Evolutionary conservation across 2,797 vertebrate genomes (phyloP).

Genomic region (Serranus cabrilla): DNA sequence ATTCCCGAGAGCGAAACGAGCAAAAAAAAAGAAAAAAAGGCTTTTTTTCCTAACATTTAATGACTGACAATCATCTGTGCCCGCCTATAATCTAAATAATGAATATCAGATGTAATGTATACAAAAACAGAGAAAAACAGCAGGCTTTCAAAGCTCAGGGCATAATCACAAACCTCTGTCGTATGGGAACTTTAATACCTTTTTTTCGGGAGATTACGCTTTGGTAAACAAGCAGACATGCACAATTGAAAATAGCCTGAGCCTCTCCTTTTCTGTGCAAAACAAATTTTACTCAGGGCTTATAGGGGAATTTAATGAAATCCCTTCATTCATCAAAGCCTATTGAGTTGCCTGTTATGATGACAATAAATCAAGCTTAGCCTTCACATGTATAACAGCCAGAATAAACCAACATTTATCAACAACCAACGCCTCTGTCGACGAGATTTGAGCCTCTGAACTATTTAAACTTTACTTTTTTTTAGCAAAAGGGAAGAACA

Average conservation of each 20-base stretch:
- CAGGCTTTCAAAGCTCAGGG: constrained; percentile 17
- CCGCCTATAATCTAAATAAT: constrained; percentile 37
- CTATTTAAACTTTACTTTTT: constrained; percentile 46
- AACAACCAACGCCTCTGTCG: constrained; percentile 22
- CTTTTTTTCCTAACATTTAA: constrained; percentile 33
- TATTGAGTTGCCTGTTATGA: constrained; percentile 21
- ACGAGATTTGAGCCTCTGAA: constrained; percentile 1
- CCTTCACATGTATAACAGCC: constrained; percentile 36
- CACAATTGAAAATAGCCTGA: constrained; percentile 13
- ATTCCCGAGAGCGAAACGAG: constrained; percentile 47
- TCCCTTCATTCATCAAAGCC: constrained; percentile 37
- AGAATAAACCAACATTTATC: constrained; percentile 41
- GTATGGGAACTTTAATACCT: constrained; percentile 44
- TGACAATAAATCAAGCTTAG: constrained; percentile 42
- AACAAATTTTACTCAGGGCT: constrained; percentile 11
- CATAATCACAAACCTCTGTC: constrained; percentile 36
- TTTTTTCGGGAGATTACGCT: constrained; percentile 52
- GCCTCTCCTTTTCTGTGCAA: constrained; percentile 11
- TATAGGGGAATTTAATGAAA: constrained; percentile 17
- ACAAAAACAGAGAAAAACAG: constrained; percentile 3
- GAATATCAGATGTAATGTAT: constrained; percentile 22
- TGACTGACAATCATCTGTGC: constrained; percentile 40
- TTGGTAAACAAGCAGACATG: constrained; percentile 56
- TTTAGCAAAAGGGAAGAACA: background rate
- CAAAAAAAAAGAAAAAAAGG: background rate